Percentiles rank a stretch among this genome's conserved stretches.
phyloP scores from a whole-genome alignment of 2,888 invertebrate genomes.

The Torymus texanus region DNA sequence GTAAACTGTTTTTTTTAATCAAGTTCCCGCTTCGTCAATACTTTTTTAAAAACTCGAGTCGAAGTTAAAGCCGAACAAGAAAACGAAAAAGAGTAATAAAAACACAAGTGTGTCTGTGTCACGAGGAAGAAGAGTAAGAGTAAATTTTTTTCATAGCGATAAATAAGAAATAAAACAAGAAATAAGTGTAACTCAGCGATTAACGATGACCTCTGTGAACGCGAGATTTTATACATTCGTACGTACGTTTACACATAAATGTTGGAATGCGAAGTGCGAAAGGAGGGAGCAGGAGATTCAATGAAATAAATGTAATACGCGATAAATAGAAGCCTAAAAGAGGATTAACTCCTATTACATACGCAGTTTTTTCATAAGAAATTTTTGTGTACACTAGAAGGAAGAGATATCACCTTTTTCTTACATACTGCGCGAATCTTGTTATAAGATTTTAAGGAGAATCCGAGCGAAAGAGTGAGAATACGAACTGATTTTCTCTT shows the following conservation, averaged over 20 bases:
- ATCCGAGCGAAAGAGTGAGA: constrained; percentile 54
- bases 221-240: constrained; percentile 75
- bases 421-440: constrained; percentile 40
- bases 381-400: constrained; percentile 30
- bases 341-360: constrained; percentile 40
- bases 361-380: constrained; percentile 33
- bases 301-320: constrained; percentile 50
- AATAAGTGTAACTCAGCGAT: constrained; percentile 44
- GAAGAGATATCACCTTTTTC: constrained; percentile 47
- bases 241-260: constrained; percentile 69
- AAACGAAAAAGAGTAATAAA: constrained; percentile 32
- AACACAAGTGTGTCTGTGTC: constrained; percentile 46
- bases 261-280: constrained; percentile 63
- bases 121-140: constrained; percentile 31
- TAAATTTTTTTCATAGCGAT: constrained; percentile 48
- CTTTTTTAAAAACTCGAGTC: constrained; percentile 39
- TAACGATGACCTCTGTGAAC: constrained; percentile 40
- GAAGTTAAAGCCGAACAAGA: constrained; percentile 36
- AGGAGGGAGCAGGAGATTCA: constrained; percentile 43
- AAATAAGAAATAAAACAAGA: constrained; percentile 32
- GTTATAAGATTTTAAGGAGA: constrained; percentile 23
- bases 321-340: constrained; percentile 50
- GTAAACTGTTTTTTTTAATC: constrained; percentile 5
- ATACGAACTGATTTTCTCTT: constrained; percentile 53
- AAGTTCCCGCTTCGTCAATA: constrained; percentile 15